A percentile compares a stretch with the other conserved stretches of the same genome.
These are phyloP conservation scores for Balaeniceps rex DNA, from an alignment of 2,113 vertebrate genomes.

Conservation along the genomic window DNA sequence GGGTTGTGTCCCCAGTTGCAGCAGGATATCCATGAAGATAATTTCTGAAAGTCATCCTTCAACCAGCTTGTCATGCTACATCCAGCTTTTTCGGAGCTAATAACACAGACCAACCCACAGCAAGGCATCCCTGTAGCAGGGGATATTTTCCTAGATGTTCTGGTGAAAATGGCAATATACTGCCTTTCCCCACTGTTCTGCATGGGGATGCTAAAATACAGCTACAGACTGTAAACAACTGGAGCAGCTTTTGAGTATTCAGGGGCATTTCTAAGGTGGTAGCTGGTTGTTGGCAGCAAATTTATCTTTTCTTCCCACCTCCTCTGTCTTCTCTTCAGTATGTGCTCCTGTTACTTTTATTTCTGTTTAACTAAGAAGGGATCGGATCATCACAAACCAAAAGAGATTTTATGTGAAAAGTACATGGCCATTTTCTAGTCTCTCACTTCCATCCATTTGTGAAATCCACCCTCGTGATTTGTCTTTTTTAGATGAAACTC, in stretches of 20 bases:
- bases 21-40: not conserved
- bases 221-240: not conserved
- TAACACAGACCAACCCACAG: not conserved
- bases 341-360: not conserved
- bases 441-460: not conserved
- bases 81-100: not conserved
- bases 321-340: rapidly evolving
- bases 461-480: not conserved
- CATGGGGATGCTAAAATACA: not conserved
- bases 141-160: not conserved
- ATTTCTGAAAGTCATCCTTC: not conserved
- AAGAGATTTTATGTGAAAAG: not conserved
- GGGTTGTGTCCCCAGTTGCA: not conserved
- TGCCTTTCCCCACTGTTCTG: not conserved
- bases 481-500: not conserved
- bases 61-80: not conserved
- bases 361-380: not conserved
- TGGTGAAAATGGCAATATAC: not conserved
- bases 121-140: not conserved
- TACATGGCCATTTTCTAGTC: not conserved
- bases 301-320: not conserved
- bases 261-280: not conserved
- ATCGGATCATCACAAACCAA: not conserved
- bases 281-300: not conserved
- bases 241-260: not conserved